Conservation (phyloP, 2,113 vertebrate genomes). For the Sorex fumeus region DNA sequence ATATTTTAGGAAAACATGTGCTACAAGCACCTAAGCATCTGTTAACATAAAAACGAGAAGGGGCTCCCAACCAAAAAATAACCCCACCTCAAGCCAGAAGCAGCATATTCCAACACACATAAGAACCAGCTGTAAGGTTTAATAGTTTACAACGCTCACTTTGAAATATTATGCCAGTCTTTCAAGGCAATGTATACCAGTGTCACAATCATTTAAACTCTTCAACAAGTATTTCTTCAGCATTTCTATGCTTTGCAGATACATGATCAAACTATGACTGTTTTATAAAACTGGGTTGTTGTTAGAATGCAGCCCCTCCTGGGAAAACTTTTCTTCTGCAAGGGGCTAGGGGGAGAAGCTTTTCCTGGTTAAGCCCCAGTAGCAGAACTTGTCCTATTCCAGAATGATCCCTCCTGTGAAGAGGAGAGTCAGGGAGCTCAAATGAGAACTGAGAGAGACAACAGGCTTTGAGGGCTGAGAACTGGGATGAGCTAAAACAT, state of each 20-base stretch:
- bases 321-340: constrained; percentile 5
- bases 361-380: background rate
- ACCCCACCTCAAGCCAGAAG: too few species aligned
- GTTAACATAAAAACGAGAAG: constrained; percentile 59
- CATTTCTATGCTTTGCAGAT: background rate
- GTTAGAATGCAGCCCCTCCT: constrained; percentile 3
- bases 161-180: background rate
- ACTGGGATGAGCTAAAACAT: background rate
- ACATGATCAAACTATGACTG: background rate
- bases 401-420: background rate
- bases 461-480: background rate
- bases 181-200: background rate
- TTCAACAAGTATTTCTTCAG: background rate
- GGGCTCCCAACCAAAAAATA: too few species aligned
- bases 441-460: background rate
- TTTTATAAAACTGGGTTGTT: constrained; percentile 4
- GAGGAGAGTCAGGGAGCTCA: background rate
- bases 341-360: background rate
- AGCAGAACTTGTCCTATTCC: background rate
- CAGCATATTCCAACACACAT: background rate
- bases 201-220: background rate
- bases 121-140: constrained; percentile 42
- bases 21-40: constrained; percentile 55
- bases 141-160: constrained; percentile 7
- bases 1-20: constrained; percentile 58